Evolutionary conservation across 1,140 invertebrate species (phyloP), one percentile per base, ranked within the genome.

Genomic region (Scaptomyza montana): DNA sequence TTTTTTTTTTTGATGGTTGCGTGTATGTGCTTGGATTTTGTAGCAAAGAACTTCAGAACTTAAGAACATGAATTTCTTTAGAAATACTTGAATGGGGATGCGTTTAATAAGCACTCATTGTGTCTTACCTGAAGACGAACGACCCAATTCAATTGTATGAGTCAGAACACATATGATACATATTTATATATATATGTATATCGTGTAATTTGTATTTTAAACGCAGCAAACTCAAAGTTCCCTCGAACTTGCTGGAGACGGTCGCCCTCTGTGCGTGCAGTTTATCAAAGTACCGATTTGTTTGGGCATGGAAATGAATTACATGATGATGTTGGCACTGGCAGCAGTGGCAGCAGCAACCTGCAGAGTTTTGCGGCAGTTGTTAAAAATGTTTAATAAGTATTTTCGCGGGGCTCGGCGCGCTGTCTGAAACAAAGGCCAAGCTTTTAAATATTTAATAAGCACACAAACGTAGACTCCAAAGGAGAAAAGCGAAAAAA

Each of bases 361-460:
- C 82, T 79, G 84, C 73, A 56, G 82, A 61, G 80, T 51, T 54
- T 45, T 67, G 70, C 64, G 71, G 46, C 66, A 63, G 66, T 64
- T 75, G 63, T 66, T 76, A 73, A 86, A 77, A 87, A 87, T 79
- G 80, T 82, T 87, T 87, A 87, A 89, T 87, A 87, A 87, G 82
- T 89, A 87, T 87, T 87, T 87, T 84, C 76, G 72, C 78, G 72
- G 71, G 71, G 64, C 30, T 33, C 57, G 72, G 55, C 13, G 43
- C 13, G 56, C 78, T 67, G 82, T 68, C 81, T 68, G 64, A 78
- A 89, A 87, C 82, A 87, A 87, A 87, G 82, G 76, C 78, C 79
- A 87, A 82, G 84, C 82, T 87, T 82, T 87, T 87, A 89, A 87
- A 87, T 87, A 87, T 87, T 87, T 87, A 87, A 87, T 87, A 89